phyloP scores from a whole-genome alignment of 1,140 invertebrate species.

The Panulirus ornatus region DNA sequence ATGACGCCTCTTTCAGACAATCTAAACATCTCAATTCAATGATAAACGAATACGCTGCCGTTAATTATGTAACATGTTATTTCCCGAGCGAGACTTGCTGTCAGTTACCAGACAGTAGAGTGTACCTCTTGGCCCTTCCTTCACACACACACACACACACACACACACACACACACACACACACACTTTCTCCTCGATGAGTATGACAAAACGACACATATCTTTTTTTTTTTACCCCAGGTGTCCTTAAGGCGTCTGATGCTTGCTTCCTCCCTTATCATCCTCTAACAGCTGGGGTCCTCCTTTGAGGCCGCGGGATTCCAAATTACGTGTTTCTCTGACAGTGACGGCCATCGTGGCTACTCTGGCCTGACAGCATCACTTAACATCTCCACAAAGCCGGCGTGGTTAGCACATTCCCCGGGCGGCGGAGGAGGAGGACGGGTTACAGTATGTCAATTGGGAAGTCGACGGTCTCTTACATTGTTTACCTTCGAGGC shows the following conservation, averaged over 20 bases:
- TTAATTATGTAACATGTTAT: too few species aligned
- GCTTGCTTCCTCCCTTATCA: neutral
- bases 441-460: constrained; percentile 29
- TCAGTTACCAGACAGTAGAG: too few species aligned
- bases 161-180: too few species aligned
- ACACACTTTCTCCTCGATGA: constrained; percentile 27
- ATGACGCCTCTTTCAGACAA: too few species aligned
- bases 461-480: neutral
- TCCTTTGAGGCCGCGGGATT: neutral
- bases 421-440: constrained; percentile 1
- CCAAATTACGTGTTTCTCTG: constrained; percentile 41
- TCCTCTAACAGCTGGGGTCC: constrained; percentile 8
- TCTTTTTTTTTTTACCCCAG: neutral
- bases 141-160: too few species aligned
- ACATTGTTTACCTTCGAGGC: constrained; percentile 30
- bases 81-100: too few species aligned
- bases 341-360: constrained; percentile 27
- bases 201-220: neutral
- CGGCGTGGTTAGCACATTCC: constrained; percentile 49
- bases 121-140: too few species aligned
- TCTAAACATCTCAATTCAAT: too few species aligned
- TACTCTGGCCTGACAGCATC: constrained; percentile 40
- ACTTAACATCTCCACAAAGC: constrained; percentile 53
- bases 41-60: too few species aligned
- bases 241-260: neutral